Conservation (phyloP, 2,888 invertebrate species). For the Phrixothrix hirtus region DNA sequence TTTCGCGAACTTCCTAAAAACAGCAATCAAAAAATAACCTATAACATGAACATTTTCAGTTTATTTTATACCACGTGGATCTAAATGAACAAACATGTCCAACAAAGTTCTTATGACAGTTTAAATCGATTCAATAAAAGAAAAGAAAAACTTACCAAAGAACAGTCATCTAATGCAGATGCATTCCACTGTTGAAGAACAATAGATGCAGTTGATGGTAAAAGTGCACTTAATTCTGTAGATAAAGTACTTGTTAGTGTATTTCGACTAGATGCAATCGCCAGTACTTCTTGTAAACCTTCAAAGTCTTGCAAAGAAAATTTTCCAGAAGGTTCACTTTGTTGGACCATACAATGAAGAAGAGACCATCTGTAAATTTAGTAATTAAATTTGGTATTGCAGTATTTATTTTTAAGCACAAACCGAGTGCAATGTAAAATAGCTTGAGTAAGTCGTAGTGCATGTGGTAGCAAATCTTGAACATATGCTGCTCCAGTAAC, state of each 20-base stretch:
- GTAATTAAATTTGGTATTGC: too few relatives aligned
- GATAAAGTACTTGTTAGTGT: conserved; percentile 51
- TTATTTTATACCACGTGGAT: too few relatives aligned
- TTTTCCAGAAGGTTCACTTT: conserved; percentile 53
- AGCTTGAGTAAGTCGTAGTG: conserved; percentile 67
- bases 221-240: conserved; percentile 59
- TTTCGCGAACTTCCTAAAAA: too few relatives aligned
- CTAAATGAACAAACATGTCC: too few relatives aligned
- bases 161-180: conserved; percentile 61
- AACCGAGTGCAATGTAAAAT: conserved; percentile 67
- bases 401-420: conserved; percentile 3
- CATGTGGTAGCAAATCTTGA: conserved; percentile 68
- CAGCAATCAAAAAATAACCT: too few relatives aligned
- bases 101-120: too few relatives aligned
- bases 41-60: too few relatives aligned
- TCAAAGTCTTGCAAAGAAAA: conserved; percentile 57
- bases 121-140: too few relatives aligned
- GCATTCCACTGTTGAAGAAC: conserved; percentile 67
- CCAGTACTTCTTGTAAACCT: conserved; percentile 54
- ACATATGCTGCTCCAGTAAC: conserved; percentile 54
- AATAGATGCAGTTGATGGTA: conserved; percentile 61
- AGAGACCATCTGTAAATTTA: conserved; percentile 47
- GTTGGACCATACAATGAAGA: conserved; percentile 50
- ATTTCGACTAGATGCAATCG: conserved; percentile 54
- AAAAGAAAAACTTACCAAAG: conserved; percentile 57